Conservation (phyloP, 1,140 invertebrate species). For the Drosophila simulans region DNA sequence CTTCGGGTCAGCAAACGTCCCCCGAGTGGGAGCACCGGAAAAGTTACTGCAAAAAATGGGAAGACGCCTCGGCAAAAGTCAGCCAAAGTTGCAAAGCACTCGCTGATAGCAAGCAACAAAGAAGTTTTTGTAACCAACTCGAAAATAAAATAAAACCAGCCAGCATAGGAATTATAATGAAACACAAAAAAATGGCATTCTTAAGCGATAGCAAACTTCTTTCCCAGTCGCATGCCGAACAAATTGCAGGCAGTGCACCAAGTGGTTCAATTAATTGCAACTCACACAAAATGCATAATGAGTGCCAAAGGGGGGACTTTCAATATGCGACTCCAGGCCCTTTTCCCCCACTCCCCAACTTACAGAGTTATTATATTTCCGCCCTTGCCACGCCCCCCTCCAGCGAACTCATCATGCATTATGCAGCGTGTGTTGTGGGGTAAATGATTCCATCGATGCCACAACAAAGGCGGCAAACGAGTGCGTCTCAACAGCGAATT, state of each 20-base stretch:
- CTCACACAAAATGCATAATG: conserved; percentile 62
- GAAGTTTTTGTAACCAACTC: conserved; percentile 60
- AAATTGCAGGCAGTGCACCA: conserved; percentile 30
- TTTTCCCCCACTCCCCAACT: conserved; percentile 11
- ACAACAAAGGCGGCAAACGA: conserved; percentile 41
- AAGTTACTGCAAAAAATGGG: conserved; percentile 49
- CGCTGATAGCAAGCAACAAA: conserved; percentile 59
- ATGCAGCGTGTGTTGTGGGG: conserved; percentile 38
- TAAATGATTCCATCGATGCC: conserved; percentile 35
- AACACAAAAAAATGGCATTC: conserved; percentile 28
- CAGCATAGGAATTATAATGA: conserved; percentile 28
- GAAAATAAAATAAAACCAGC: conserved; percentile 2
- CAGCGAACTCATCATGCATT: conserved; percentile 20
- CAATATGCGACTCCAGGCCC: conserved; percentile 11
- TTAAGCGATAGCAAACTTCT: conserved; percentile 48
- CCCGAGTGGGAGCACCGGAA: conserved; percentile 21
- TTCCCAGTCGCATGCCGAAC: conserved; percentile 11
- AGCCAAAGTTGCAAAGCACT: conserved; percentile 55
- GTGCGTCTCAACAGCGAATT: conserved; percentile 38
- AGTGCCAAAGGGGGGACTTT: conserved; percentile 20
- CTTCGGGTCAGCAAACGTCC: conserved; percentile 29
- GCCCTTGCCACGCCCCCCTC: neutral
- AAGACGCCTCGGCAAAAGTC: conserved; percentile 51
- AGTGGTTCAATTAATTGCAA: conserved; percentile 80
- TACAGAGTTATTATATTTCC: conserved; percentile 22